Base-by-base conservation (phyloP, 2,113 vertebrate species). In the Nibea albiflora region DNA sequence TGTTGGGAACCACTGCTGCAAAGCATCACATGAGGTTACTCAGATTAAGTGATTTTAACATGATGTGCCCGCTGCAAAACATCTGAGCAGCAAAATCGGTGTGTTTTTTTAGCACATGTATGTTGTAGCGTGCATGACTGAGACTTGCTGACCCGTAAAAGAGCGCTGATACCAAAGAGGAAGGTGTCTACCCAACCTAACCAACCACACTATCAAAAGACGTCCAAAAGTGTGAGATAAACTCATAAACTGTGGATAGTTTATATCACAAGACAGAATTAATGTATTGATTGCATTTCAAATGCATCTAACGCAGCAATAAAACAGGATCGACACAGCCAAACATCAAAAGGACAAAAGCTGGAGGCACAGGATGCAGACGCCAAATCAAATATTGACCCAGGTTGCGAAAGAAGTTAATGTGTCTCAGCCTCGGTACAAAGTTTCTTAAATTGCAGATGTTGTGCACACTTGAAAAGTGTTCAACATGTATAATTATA, bases 321-420 rank as follows among this genome's bases (percentile, higher is more conserved):
- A 31, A 76, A 65, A 35, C 1, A 72, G 47, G 14, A 63, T 14
- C 11, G 31, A 7, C n/a, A 31, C 1, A 24, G 70, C 4, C 17
- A 39, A 62, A 22, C 16, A 69, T 69, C 67, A 28, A 6, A 46
- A 46, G 3, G 42, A 31, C 4, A 85, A 80, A 62, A 31, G 31
- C 31, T 31, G 31, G 31, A 31, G 5, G 19, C 49, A 76, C n/a
- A 57, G 14, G 31, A 26, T 42, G 54, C 24, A 54, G 14, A 52
- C 17, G 28, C 69, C 60, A 85, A 80, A 60, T 31, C 71, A 81
- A 92, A 90, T 84, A 90, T 87, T 90, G 77, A 87, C 80, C 47
- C 8, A n/a, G n/a, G 47, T 16, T 39, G 6, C 42, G 44, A 74
- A 0, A 64, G 46, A 70, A 58, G 2, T 26, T 4, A 64, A 66